Evolutionary conservation across 2,113 vertebrate species (phyloP).

Genomic region (Nannospalax galili): DNA sequence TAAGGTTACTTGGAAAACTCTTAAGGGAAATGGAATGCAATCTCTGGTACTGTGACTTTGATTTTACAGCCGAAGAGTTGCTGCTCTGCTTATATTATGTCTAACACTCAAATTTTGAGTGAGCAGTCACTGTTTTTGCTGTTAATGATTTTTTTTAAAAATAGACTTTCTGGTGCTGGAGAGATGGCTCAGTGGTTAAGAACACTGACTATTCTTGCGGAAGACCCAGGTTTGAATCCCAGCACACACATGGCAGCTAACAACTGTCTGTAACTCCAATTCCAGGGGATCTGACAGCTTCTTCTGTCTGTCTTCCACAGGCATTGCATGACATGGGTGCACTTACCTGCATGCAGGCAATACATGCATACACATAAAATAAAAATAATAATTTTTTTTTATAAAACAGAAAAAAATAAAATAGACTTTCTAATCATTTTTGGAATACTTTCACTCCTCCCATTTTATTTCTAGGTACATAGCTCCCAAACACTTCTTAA

Average conservation of each 20-base stretch:
- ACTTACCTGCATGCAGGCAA: no score
- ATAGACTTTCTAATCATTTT: constrained; percentile 14
- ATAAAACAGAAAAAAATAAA: no score
- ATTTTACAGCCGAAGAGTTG: constrained; percentile 3
- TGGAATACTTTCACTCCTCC: constrained; percentile 1
- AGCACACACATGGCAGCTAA: no score
- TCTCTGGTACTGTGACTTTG: constrained; percentile 13
- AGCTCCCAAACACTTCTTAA: constrained; percentile 35
- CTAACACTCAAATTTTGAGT: constrained; percentile 11
- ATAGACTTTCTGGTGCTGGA: constrained; percentile 3
- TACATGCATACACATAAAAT: no score
- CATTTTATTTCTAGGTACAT: constrained; percentile 27
- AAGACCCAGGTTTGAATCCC: no score
- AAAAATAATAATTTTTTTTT: no score
- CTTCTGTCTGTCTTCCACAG: no score
- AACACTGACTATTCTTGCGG: no score
- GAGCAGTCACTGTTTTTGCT: constrained; percentile 3
- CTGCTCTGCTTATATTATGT: not conserved
- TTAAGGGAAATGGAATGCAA: constrained; percentile 27
- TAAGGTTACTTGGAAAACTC: constrained; percentile 53
- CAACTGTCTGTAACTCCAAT: no score
- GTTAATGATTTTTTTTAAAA: constrained; percentile 56
- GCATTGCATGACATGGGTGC: no score
- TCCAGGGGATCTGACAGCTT: no score
- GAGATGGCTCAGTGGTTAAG: no score